phyloP scores from a whole-genome alignment of 2,113 vertebrate species.

The Mus musculus region DNA sequence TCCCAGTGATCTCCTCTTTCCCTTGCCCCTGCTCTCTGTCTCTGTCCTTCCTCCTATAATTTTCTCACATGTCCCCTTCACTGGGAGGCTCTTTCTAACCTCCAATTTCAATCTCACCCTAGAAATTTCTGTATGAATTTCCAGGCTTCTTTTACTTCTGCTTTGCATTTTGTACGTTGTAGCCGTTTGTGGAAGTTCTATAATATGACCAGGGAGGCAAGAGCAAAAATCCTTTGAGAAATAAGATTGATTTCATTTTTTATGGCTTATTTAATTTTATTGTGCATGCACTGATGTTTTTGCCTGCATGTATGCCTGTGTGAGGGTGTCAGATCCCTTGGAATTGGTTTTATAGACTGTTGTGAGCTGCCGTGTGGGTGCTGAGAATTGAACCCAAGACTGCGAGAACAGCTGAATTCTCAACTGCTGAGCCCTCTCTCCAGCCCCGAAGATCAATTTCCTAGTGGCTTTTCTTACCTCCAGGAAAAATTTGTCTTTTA shows the following conservation, averaged over 20 bases:
- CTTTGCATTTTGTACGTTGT: background rate
- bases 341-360: background rate
- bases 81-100: background rate
- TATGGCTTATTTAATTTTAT: background rate
- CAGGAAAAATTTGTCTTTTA: background rate
- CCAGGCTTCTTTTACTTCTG: background rate
- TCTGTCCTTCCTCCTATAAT: background rate
- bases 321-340: background rate
- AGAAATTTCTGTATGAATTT: background rate
- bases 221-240: background rate
- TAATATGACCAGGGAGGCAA: conserved; percentile 33
- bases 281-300: background rate
- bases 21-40: background rate
- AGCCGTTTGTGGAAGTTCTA: conserved; percentile 23
- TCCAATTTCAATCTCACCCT: background rate
- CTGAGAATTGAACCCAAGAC: background rate
- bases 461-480: background rate
- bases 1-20: background rate
- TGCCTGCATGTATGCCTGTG: background rate
- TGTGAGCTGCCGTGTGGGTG: background rate
- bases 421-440: background rate
- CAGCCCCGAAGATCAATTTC: background rate
- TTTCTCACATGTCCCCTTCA: background rate
- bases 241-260: background rate
- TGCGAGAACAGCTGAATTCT: background rate